A percentile compares a stretch with the other conserved stretches of the same genome.
Evolutionary conservation across 2,888 invertebrate genomes (phyloP).

Genomic region (Cephus sareptanus): DNA sequence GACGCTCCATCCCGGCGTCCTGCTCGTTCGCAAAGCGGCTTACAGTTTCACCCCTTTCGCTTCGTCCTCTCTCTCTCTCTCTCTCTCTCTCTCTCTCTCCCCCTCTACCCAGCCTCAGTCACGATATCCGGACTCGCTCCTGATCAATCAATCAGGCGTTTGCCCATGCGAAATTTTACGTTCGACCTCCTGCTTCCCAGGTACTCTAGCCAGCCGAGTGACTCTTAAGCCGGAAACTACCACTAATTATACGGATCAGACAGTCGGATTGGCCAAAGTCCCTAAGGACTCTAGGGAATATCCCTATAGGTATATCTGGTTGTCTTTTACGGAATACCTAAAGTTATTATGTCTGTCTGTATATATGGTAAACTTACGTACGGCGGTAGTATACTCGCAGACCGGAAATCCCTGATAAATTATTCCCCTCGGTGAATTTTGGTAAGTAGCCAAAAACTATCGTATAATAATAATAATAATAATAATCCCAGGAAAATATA

Average conservation of each 20-base stretch:
- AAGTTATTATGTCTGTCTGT: background rate
- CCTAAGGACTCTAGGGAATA: background rate
- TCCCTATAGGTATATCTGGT: background rate
- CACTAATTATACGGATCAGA: background rate
- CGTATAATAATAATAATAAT: background rate
- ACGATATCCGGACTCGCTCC: background rate
- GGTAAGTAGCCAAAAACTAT: background rate
- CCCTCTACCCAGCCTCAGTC: background rate
- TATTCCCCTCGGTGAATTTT: background rate
- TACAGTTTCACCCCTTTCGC: constrained; percentile 53
- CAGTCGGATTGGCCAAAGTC: background rate
- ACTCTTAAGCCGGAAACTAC: constrained; percentile 2
- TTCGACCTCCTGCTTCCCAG: background rate
- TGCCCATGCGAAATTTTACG: background rate
- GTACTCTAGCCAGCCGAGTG: constrained; percentile 1
- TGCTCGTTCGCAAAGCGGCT: constrained; percentile 61
- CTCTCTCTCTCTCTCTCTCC: background rate
- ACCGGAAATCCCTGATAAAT: background rate
- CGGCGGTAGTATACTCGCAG: background rate
- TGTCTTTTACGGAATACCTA: background rate
- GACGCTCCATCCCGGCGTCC: constrained; percentile 41
- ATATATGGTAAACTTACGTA: background rate
- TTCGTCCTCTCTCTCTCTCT: constrained; percentile 15
- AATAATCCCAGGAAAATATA: background rate
- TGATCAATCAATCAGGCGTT: constrained; percentile 32